Base-by-base conservation (phyloP, 35 echinoderm and acorn worm species). In the Ophiothrix spiculata region DNA sequence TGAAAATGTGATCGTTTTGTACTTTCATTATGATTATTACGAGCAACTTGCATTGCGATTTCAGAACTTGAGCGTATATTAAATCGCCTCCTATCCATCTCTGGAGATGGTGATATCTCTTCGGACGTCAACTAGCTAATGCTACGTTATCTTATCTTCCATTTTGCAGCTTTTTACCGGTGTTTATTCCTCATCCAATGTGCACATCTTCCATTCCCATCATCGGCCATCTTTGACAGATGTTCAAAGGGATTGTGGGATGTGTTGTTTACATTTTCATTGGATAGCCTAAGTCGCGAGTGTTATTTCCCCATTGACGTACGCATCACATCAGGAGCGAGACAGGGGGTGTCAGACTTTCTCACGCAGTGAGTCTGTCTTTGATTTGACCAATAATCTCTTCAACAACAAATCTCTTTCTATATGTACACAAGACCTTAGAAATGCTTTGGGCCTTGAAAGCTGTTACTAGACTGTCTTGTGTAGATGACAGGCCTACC, bases 201-300 rank as follows among this genome's bases (percentile, higher is more conserved):
- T 69, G 23, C 10, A 69, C 60, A 69, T 15, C 25, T 25, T 69
- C 60, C 25, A 10, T 25, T 10, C 23, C 1, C 60, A 12, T 69
- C 60, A 25, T 15, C 60, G 23, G 60, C 60, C 60, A 69, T 69
- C 60, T 69, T 69, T 69, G 60, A 69, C 60, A 69, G 25, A 6
- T 69, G 23, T 69, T 25, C 60, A 69, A 69, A 69, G n/a, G 60
- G 60, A 69, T 69, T 69, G 60, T 69, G 60, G 60, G 60, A 69
- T 15, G 60, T 69, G 60, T 69, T 69, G 60, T 69, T 69, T 69
- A 69, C 60, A 69, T 69, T 2, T n/a, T n/a, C 17, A 25, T 69
- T 69, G 60, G 60, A 69, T n/a, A n/a, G n/a, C n/a, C n/a, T n/a
- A n/a, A n/a, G n/a, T n/a, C n/a, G n/a, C n/a, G n/a, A n/a, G n/a